Evolutionary conservation across 2,797 vertebrate genomes (phyloP), one percentile per base, ranked within the genome.

Genomic region (Lepilemur ruficaudatus): DNA sequence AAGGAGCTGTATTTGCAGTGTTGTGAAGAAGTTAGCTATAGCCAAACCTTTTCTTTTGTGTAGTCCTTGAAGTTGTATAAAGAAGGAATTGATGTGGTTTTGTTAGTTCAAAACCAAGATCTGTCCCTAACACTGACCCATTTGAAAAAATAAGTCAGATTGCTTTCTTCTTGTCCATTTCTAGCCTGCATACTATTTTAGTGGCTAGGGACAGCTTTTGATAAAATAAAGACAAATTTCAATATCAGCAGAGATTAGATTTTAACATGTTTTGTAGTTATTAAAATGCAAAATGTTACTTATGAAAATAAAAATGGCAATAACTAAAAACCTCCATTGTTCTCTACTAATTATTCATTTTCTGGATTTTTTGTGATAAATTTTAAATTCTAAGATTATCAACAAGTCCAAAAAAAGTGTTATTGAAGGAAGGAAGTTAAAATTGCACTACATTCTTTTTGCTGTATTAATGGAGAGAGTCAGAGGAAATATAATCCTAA

Each of bases 61-160:
- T 84, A 93, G 76, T 41, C 12, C 93, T 97, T 97, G 94, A 97
- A 94, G 92, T 94, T 87, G 84, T 93, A 92, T 69, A 63, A 92
- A 93, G 69, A 92, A 92, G 30, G 85, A 89, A 81, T 94, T 96
- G 85, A 90, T 97, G 85, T 97, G 91, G 90, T 83, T 97, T 97
- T 61, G 20, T 92, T 43, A 50, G 46, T 93, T 98, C 57, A 32
- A 86, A 87, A 81, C 2, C 32, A 91, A 93, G 83, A 61, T 88
- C 50, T 97, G 82, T 82, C 92, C 70, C 70, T 41, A 38, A 72
- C 7, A 88, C 67, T 96, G 96, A 97, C 96, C 85, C 67, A 83
- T 25, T 25, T 75, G 63, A 97, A 69, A 96, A 93, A 90, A 94
- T 65, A 95, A 92, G 15, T 57, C 7, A 80, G 7, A 3, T 93